A percentile compares a stretch with the other conserved stretches of the same genome.
These are phyloP conservation scores for Sebastes minor DNA, from an alignment of 2,797 vertebrate species.

Conservation along the genomic window DNA sequence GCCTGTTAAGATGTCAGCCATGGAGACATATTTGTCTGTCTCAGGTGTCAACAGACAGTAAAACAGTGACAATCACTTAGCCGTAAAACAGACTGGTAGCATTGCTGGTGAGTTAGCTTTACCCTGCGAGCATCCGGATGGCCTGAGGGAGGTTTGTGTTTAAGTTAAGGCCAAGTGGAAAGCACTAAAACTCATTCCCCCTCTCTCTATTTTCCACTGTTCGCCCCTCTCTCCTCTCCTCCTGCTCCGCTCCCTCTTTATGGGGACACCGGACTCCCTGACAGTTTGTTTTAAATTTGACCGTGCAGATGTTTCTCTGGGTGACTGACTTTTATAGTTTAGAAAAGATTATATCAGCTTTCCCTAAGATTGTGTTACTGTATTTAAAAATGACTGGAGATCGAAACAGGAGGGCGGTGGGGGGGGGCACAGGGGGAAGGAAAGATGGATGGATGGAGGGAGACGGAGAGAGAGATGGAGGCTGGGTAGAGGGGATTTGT, in stretches of 20 bases:
- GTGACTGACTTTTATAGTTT: constrained; percentile 99
- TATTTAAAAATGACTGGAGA: constrained; percentile 86
- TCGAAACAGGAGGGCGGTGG: constrained; percentile 23
- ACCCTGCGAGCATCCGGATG: constrained; percentile 44
- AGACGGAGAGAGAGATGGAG: constrained; percentile 4
- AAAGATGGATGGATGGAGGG: neutral
- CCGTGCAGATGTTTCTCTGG: constrained; percentile 97
- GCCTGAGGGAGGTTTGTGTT: constrained; percentile 65
- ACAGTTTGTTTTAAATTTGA: constrained; percentile 98
- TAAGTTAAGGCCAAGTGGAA: constrained; percentile 65
- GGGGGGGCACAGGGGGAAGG: neutral
- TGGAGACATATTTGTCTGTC: constrained; percentile 30
- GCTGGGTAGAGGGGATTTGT: constrained; percentile 32
- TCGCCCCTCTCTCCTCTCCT: constrained; percentile 31
- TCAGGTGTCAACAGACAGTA: constrained; percentile 55
- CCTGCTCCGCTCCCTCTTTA: constrained; percentile 82
- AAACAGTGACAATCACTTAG: constrained; percentile 58
- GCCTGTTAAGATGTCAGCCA: constrained; percentile 5
- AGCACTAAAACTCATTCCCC: constrained; percentile 68
- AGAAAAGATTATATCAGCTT: constrained; percentile 99
- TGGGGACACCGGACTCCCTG: constrained; percentile 93
- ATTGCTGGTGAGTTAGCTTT: constrained; percentile 52
- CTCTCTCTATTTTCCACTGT: constrained; percentile 58
- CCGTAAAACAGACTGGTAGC: constrained; percentile 49
- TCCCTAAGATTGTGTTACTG: constrained; percentile 98